Base-by-base conservation (phyloP, 2,888 invertebrate species). In the Bombyx huttoni region DNA sequence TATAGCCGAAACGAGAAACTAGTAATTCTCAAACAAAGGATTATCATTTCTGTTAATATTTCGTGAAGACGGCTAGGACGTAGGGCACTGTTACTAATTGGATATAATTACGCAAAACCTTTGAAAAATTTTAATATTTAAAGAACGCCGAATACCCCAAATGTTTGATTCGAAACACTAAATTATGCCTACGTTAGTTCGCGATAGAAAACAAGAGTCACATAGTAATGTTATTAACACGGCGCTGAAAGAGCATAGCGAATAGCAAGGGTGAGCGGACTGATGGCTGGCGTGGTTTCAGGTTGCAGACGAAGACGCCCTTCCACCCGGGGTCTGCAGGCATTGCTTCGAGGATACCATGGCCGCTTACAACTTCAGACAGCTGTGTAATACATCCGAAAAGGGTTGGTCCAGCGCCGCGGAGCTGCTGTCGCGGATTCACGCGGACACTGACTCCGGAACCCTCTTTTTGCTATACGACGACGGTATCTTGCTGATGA, bases 201-300 rank as follows among this genome's bases (percentile, higher is more conserved):
- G 24, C 24, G 24, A 24, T 24, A 24, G 2, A 24, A 24, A 24
- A 24, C 24, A 5, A 5, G 24, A 24, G 24, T 24, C 24, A 3
- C 5, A 24, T 24, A 24, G 24, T 24, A 24, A 24, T 1, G 24
- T 5, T 24, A 24, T 24, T 24, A 24, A 24, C 24, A 5, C 24
- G 24, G 5, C 2, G 5, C 2, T 24, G 24, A 24, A 24, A 24
- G 24, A 24, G 24, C 24, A 3, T 24, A 24, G 40, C 12, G 7
- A 8, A 40, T 50, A 46, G 51, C 56, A 58, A 63, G 62, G 64
- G 67, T 59, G 70, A 72, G 71, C 75, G 70, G 78, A 70, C 72
- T 85, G 81, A 85, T 74, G 67, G 69, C 71, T 72, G 61, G 62
- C 81, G 67, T 84, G 68, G 73, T 87, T 87, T 81, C 86, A 87